These are phyloP conservation scores for Halcyon badia DNA, from an alignment of 2,797 vertebrate species.

Conservation along the genomic window DNA sequence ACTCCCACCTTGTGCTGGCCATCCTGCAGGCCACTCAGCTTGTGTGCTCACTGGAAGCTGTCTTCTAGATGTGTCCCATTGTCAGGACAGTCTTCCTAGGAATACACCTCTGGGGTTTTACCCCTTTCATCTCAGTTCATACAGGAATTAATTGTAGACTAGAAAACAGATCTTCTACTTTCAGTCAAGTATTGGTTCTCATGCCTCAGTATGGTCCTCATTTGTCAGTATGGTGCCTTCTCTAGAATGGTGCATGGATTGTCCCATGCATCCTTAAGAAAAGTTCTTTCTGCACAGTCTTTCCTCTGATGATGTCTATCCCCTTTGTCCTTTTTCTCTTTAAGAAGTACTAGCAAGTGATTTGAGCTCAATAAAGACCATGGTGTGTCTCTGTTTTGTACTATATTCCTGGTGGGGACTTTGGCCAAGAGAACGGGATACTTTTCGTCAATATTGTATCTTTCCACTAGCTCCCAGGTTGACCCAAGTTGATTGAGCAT, in stretches of 20 bases:
- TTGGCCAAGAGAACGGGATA: background rate
- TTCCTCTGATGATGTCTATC: background rate
- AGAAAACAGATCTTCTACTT: background rate
- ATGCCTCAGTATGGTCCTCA: background rate
- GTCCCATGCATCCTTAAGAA: background rate
- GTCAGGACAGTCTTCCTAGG: background rate
- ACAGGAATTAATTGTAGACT: background rate
- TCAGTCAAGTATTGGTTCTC: background rate
- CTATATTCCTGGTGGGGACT: background rate
- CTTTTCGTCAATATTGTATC: background rate
- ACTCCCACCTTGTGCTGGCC: background rate
- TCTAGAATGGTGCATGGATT: background rate
- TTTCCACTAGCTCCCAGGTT: background rate
- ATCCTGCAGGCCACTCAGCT: background rate
- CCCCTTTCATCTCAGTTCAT: background rate
- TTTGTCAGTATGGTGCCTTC: background rate
- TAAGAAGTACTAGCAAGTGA: background rate
- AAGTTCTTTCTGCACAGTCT: background rate
- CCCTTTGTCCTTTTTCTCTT: background rate
- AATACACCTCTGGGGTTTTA: background rate
- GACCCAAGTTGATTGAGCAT: rapidly evolving
- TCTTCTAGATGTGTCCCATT: background rate
- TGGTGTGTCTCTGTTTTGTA: background rate
- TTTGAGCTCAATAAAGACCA: background rate
- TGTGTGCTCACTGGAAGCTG: background rate